Conservation (phyloP, 1,140 invertebrate genomes). For the Pseudomyrmex dendroicus region DNA sequence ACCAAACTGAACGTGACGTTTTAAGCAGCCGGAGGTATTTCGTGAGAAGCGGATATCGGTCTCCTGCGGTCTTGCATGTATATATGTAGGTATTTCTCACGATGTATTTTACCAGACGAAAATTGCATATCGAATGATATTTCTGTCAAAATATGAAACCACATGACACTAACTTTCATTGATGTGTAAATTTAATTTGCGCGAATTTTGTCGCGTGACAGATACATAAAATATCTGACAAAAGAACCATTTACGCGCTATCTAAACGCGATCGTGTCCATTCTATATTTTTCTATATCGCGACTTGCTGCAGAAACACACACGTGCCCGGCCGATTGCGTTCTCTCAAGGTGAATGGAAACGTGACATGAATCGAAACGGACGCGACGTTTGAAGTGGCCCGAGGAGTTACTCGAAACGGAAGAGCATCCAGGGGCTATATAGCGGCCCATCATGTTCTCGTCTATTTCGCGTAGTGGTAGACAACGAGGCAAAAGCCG, state of each 20-base stretch:
- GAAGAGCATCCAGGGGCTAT: slow-evolving; percentile 51
- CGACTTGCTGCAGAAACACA: slow-evolving; percentile 28
- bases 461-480: slow-evolving; percentile 43
- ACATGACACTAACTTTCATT: background rate
- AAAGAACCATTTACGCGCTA: slow-evolving; percentile 11
- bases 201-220: background rate
- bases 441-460: slow-evolving; percentile 59
- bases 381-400: slow-evolving; percentile 73
- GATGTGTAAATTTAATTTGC: background rate
- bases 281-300: slow-evolving; percentile 24
- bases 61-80: background rate
- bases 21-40: slow-evolving; percentile 32
- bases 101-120: background rate
- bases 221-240: background rate
- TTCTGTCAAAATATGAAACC: background rate
- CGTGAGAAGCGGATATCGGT: slow-evolving; percentile 22
- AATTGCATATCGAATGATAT: slow-evolving; percentile 1
- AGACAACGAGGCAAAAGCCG: slow-evolving; percentile 62
- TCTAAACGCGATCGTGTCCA: slow-evolving; percentile 1
- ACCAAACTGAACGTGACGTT: slow-evolving; percentile 39
- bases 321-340: slow-evolving; percentile 33
- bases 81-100: background rate
- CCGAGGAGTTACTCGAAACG: slow-evolving; percentile 67
- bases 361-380: slow-evolving; percentile 61
- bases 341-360: slow-evolving; percentile 55